Percentiles rank a stretch among this genome's conserved stretches.
phyloP scores from a whole-genome alignment of 2,888 invertebrate species.

The Rotaria sp. region DNA sequence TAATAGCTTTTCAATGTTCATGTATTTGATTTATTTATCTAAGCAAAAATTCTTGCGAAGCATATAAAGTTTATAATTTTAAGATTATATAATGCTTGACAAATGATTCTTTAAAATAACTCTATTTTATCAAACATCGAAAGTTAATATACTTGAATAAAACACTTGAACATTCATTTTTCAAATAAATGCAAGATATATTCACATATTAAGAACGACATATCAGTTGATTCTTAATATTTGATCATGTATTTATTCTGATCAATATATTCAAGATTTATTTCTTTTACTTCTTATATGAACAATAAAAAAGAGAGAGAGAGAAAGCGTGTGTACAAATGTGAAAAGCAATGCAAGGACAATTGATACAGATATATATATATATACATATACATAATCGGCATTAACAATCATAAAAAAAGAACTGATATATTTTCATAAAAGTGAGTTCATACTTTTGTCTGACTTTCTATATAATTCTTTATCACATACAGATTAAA shows the following conservation, averaged over 20 bases:
- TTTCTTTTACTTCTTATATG: not conserved
- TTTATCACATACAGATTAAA: not conserved
- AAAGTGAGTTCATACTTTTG: not conserved
- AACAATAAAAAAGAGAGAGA: not conserved
- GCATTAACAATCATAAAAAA: not conserved
- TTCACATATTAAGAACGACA: too few species aligned
- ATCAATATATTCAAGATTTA: not conserved
- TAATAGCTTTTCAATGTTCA: not conserved
- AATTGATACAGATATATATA: not conserved
- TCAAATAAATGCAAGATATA: too few species aligned
- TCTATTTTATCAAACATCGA: not conserved
- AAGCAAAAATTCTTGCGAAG: not conserved
- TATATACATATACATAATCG: too few species aligned
- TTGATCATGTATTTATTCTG: not conserved
- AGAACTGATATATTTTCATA: not conserved
- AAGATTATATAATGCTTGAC: not conserved
- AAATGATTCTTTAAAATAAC: not conserved
- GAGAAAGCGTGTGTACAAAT: too few species aligned
- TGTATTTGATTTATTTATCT: not conserved
- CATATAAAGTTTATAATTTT: not conserved
- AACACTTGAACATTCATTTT: not conserved
- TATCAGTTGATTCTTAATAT: not conserved
- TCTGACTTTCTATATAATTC: not conserved
- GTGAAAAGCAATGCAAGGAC: not conserved
- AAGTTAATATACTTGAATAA: not conserved